Conservation (phyloP, 2,888 invertebrate genomes). For the Pachydiplax longipennis region DNA sequence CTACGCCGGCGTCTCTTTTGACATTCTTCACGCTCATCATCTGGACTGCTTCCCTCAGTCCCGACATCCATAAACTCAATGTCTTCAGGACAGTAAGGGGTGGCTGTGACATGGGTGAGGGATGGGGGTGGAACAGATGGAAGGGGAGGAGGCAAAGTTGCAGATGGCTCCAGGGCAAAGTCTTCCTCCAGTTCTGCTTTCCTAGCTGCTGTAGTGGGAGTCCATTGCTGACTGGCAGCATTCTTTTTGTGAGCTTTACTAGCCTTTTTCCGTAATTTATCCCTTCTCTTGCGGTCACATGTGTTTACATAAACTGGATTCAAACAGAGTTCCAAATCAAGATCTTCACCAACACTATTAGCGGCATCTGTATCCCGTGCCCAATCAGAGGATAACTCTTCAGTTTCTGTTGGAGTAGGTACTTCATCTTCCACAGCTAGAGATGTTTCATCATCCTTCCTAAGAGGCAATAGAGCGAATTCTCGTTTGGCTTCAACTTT, state of each 20-base stretch:
- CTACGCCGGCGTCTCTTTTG: conserved; percentile 47
- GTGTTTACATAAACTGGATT: conserved; percentile 62
- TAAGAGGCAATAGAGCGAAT: neutral
- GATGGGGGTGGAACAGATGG: conserved; percentile 20
- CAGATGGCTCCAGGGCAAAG: neutral
- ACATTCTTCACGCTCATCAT: conserved; percentile 58
- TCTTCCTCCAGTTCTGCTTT: conserved; percentile 18
- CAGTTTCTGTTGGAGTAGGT: conserved; percentile 19
- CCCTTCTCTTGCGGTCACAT: conserved; percentile 48
- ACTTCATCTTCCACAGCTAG: conserved; percentile 30
- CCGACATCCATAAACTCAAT: conserved; percentile 89
- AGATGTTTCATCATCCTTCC: neutral
- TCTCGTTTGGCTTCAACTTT: conserved; percentile 5
- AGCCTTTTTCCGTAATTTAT: neutral
- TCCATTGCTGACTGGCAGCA: neutral
- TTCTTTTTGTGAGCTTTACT: neutral
- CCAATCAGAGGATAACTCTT: conserved; percentile 77
- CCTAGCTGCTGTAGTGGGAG: neutral
- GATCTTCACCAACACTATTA: conserved; percentile 71
- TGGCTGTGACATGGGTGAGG: neutral
- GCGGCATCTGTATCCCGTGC: conserved; percentile 75
- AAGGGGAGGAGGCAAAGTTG: neutral
- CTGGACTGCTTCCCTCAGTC: conserved; percentile 74
- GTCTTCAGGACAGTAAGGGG: conserved; percentile 61
- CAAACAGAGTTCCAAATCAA: conserved; percentile 68